phyloP scores from a whole-genome alignment of 2,113 vertebrate genomes.

The Serranochromis macrocephalus region DNA sequence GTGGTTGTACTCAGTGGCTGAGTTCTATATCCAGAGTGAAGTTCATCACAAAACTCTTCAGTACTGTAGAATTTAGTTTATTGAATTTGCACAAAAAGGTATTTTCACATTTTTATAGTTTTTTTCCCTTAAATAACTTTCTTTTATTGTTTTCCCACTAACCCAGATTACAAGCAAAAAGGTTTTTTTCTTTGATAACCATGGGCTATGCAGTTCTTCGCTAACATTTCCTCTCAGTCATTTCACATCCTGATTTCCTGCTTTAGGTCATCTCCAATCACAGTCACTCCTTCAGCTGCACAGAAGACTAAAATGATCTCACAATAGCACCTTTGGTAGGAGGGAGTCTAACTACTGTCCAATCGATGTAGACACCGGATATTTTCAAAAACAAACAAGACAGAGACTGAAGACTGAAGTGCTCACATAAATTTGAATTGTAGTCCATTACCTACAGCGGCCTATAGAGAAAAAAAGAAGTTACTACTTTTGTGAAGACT shows the following conservation, averaged over 20 bases:
- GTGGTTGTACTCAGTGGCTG: background rate
- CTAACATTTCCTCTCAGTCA: constrained; percentile 33
- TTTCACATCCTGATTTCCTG: constrained; percentile 49
- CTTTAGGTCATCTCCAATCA: constrained; percentile 32
- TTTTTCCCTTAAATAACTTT: background rate
- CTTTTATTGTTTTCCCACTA: constrained; percentile 19
- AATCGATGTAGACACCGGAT: constrained; percentile 10
- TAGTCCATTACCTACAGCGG: background rate
- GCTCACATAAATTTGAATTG: constrained; percentile 8
- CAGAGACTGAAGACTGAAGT: constrained; percentile 42
- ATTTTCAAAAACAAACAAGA: constrained; percentile 38
- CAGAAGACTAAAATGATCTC: constrained; percentile 60
- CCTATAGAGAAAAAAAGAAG: background rate
- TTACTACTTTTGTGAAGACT: background rate
- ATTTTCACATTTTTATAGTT: constrained; percentile 47
- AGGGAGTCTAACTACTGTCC: constrained; percentile 32
- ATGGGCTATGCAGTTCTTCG: constrained; percentile 9
- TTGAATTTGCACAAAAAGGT: constrained; percentile 54
- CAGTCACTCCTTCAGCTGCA: constrained; percentile 63
- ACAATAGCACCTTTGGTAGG: constrained; percentile 69
- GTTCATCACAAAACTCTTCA: constrained; percentile 42
- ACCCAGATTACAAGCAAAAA: constrained; percentile 29
- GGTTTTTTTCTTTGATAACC: constrained; percentile 24
- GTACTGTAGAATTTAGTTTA: constrained; percentile 54
- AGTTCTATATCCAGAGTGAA: background rate